Conservation (phyloP, 2,888 invertebrate genomes). For the Panopea generosa region DNA sequence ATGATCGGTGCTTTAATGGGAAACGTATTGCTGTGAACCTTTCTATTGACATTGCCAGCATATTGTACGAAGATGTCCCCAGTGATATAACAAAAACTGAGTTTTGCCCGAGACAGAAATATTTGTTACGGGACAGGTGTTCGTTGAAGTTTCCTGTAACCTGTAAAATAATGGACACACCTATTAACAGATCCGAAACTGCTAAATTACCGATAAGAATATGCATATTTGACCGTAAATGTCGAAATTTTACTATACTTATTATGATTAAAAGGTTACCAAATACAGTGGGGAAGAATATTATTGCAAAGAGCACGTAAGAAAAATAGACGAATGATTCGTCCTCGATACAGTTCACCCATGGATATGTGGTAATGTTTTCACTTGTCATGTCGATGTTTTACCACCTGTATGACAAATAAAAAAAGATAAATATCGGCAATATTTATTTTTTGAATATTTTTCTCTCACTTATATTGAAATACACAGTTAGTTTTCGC, state of each 20-base stretch:
- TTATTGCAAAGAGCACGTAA: constrained; percentile 42
- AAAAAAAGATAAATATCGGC: too few relatives aligned
- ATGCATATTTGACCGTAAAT: constrained; percentile 52
- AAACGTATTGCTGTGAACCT: constrained; percentile 37
- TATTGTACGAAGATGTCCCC: constrained; percentile 51
- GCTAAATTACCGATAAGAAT: constrained; percentile 54
- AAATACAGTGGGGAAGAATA: constrained; percentile 52
- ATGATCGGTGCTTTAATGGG: constrained; percentile 31
- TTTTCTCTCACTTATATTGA: too few relatives aligned
- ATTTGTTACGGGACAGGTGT: constrained; percentile 30
- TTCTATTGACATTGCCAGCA: constrained; percentile 47
- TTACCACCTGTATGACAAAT: background rate
- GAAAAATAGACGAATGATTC: constrained; percentile 48
- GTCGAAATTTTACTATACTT: constrained; percentile 43
- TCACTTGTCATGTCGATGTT: background rate
- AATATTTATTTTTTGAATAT: too few relatives aligned
- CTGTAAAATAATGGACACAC: constrained; percentile 43
- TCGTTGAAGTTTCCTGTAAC: constrained; percentile 24
- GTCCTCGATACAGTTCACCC: constrained; percentile 42
- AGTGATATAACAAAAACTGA: constrained; percentile 39
- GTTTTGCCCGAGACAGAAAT: constrained; percentile 4
- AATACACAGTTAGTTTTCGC: too few relatives aligned
- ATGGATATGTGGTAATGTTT: constrained; percentile 4
- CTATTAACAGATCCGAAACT: constrained; percentile 47
- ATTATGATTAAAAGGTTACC: constrained; percentile 45